Evolutionary conservation across 2,113 vertebrate genomes (phyloP).

Genomic region (Rhodinocichla rosea): DNA sequence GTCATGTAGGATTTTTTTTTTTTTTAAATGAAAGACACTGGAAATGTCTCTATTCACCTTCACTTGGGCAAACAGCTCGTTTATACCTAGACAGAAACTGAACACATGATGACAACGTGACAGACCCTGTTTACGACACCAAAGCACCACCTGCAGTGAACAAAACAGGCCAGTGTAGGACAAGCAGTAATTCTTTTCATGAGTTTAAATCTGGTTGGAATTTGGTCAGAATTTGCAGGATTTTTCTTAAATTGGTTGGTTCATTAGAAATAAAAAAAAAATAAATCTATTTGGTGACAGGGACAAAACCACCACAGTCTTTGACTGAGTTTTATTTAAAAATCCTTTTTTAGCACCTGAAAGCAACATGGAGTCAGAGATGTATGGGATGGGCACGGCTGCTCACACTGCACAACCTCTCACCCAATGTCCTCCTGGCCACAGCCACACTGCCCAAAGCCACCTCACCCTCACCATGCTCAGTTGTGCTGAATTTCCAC

Average conservation of each 20-base stretch:
- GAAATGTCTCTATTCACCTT: background rate
- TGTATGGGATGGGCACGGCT: background rate
- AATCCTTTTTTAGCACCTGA: background rate
- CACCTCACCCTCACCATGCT: background rate
- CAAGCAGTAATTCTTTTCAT: slow-evolving; percentile 25
- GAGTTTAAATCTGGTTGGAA: slow-evolving; percentile 6
- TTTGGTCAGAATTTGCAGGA: background rate
- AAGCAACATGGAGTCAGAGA: background rate
- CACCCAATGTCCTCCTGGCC: background rate
- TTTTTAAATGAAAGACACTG: background rate
- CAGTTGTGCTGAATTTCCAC: accelerated
- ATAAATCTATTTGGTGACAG: background rate
- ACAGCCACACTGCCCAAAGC: background rate
- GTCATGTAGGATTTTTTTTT: background rate
- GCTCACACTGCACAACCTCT: background rate
- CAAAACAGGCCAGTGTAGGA: slow-evolving; percentile 22
- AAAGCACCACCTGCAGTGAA: background rate
- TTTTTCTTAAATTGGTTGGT: slow-evolving; percentile 4
- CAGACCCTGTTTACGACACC: background rate
- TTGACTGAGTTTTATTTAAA: background rate
- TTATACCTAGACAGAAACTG: background rate
- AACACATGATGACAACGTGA: slow-evolving; percentile 1
- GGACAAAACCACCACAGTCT: background rate
- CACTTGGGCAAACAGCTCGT: background rate
- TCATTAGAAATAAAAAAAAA: background rate